Evolutionary conservation across 2,888 invertebrate species (phyloP), one percentile per base, ranked within the genome.

Genomic region (Orchesellides sinensis): DNA sequence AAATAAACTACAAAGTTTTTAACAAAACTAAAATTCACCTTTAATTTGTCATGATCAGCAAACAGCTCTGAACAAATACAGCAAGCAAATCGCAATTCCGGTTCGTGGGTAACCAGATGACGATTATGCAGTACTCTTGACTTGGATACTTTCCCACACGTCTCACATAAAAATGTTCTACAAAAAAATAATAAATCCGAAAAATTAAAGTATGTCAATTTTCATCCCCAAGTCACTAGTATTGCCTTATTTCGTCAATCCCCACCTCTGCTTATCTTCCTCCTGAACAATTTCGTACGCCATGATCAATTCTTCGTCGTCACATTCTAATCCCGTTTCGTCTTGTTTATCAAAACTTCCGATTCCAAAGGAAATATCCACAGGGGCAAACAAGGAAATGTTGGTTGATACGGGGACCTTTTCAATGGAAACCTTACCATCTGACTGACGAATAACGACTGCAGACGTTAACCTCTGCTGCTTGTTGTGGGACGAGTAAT

Each of bases 261-360:
- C 40, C 29, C 40, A 83, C 82, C 75, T 63, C 25, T 75, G 40
- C 17, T 40, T 63, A 59, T 83, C 82, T 19, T 75, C 82, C 0
- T 83, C 75, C 40, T 77, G 82, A 12, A 65, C 14, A 1, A 83
- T 83, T 83, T 83, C 82, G 59, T 83, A 83, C 4, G 82, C 65
- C 65, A 83, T 72, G 19, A 83, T 83, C 32, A 83, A 65, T 35
- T 75, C 82, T 35, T 70, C 82, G 14, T 83, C 82, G 6, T 83
- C 82, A 0, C 3, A 17, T 6, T 72, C 82, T 23, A 72, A 25
- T 0, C 54, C 29, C 2, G n/a, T 14, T 27, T 77, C 72, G 21
- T 70, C 75, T 6, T 27, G 19, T 14, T 56, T 47, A 8, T 69
- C 59, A 8, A 49, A 12, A 4, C 19, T 45, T 40, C 4, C 10